Conservation (phyloP, 2,888 invertebrate genomes). For the Yponomeuta malinellus region DNA sequence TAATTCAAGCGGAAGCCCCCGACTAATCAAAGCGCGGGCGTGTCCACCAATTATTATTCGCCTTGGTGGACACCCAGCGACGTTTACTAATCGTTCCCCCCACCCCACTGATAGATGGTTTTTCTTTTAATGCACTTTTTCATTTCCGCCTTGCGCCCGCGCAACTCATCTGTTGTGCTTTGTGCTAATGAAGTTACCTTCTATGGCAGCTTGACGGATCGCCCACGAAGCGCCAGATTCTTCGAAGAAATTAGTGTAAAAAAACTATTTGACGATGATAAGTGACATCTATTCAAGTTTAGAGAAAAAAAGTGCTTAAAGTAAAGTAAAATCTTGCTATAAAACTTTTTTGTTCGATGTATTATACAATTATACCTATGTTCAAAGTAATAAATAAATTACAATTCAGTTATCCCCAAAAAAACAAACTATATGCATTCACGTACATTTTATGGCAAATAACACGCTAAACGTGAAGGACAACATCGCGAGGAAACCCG, state of each 20-base stretch:
- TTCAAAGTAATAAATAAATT: too few species aligned
- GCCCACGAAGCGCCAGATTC: conserved; percentile 18
- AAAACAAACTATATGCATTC: too few species aligned
- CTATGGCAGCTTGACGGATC: conserved; percentile 35
- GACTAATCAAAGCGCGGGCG: conserved; percentile 35
- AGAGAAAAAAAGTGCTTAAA: too few species aligned
- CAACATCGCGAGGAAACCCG: too few species aligned
- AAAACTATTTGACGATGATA: too few species aligned
- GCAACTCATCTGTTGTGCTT: conserved; percentile 32
- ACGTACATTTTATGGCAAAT: too few species aligned
- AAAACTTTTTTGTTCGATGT: too few species aligned
- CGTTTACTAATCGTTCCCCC: conserved; percentile 48
- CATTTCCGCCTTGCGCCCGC: conserved; percentile 39
- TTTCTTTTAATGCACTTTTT: conserved; percentile 39
- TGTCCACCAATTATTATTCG: conserved; percentile 29
- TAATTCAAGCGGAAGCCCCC: not conserved
- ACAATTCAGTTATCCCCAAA: too few species aligned
- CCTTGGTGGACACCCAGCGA: conserved; percentile 26
- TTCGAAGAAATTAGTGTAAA: not conserved
- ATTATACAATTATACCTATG: too few species aligned
- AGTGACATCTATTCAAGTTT: too few species aligned
- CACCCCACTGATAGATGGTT: conserved; percentile 40
- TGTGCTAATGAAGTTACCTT: conserved; percentile 40
- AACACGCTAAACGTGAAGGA: too few species aligned
- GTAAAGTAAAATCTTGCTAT: too few species aligned